Evolutionary conservation across 1,140 invertebrate genomes (phyloP), one percentile per base, ranked within the genome.

Genomic region (Reticulitermes speratus): DNA sequence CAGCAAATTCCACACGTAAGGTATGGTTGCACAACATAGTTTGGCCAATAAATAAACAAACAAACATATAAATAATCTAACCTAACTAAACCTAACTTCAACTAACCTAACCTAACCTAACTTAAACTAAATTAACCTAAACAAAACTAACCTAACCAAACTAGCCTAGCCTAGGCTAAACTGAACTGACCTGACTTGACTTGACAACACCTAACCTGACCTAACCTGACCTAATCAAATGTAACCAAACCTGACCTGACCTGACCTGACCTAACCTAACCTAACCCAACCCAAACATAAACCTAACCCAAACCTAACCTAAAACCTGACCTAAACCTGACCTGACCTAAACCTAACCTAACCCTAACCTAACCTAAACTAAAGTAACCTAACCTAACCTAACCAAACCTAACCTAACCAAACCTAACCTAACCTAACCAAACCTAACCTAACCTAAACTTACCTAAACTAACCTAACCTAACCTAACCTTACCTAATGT

Each of bases 381-480:
- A n/a, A n/a, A 6, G 6, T 48, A 16, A 16, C 48, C 48, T 11
- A 12, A 11, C 48, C 48, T 44, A 12, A 82, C 81, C 81, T 82
- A 16, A 21, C 81, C 81, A 5, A 14, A 82, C 81, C 81, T 44
- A 8, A 21, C 81, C 12, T 82, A 1, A 82, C 12, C 6, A 5
- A 7, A 21, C 21, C 12, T 82, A 0, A 21, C 81, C 48, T 48
- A 38, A 2, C 38, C 2, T 38, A 38, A 38, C 38, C 38, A 2
- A 12, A 82, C 81, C 81, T 82, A 82, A 82, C 81, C 81, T 44
- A 44, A 82, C 81, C 81, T 82, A 32, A 82, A 9, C 81, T 82
- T 12, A 32, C 81, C 81, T 82, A 82, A 82, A 9, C 81, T 44
- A 44, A 82, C 81, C 81, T 82, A 32, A 82, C 81, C 81, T 82